A percentile compares a stretch with the other conserved stretches of the same genome.
Conservation (phyloP, 2,113 vertebrate species). For the Cariama cristata region DNA sequence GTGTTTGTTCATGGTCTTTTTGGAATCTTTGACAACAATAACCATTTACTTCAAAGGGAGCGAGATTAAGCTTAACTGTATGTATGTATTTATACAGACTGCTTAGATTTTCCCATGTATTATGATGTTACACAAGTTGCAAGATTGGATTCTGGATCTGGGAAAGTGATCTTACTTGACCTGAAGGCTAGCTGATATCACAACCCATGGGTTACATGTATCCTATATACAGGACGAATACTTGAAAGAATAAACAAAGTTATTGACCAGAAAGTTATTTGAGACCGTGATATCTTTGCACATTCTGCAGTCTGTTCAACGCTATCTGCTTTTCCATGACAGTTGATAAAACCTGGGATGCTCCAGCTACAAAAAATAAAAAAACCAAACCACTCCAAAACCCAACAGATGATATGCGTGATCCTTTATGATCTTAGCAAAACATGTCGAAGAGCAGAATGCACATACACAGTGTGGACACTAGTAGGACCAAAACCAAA, state of each 20-base stretch:
- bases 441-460: not conserved
- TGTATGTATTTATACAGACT: not conserved
- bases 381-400: accelerated
- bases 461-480: not conserved
- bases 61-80: not conserved
- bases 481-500: not conserved
- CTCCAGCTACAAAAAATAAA: not conserved
- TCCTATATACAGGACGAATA: not conserved
- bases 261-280: not conserved
- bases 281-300: not conserved
- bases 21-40: not conserved
- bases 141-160: not conserved
- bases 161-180: not conserved
- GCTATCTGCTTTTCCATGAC: not conserved
- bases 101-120: not conserved
- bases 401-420: not conserved
- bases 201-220: not conserved
- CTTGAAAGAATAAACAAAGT: not conserved
- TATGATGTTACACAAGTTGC: not conserved
- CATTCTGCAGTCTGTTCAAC: not conserved
- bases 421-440: not conserved
- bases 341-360: not conserved
- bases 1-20: not conserved
- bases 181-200: not conserved
- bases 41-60: not conserved